A percentile compares a stretch with the other conserved stretches of the same genome.
Conservation (phyloP, 2,888 invertebrate species). For the Crematogaster levior region DNA sequence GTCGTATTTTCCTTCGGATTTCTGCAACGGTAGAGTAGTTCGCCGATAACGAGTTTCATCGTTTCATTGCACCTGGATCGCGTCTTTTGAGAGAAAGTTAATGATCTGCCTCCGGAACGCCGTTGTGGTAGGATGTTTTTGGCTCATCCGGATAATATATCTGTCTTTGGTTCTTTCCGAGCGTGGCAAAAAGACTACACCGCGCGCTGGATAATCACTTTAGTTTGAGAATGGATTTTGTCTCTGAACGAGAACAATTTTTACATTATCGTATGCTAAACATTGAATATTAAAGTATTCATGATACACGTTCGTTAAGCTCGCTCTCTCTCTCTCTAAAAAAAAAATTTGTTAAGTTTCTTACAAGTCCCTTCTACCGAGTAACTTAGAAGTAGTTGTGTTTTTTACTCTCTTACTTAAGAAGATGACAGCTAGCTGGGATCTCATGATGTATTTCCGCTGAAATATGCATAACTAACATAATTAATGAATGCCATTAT, state of each 20-base stretch:
- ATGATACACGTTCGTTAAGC: background rate
- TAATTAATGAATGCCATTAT: slow-evolving; percentile 20
- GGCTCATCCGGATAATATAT: slow-evolving; percentile 53
- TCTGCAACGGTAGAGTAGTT: background rate
- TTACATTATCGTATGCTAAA: background rate
- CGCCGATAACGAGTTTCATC: slow-evolving; percentile 61
- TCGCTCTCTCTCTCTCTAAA: background rate
- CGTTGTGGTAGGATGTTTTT: slow-evolving; percentile 44
- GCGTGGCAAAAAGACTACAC: slow-evolving; percentile 13
- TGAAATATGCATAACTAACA: slow-evolving; percentile 30
- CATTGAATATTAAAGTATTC: slow-evolving; percentile 31
- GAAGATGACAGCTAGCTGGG: background rate
- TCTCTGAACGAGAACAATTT: background rate
- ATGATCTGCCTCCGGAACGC: slow-evolving; percentile 40
- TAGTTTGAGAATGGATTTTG: slow-evolving; percentile 5
- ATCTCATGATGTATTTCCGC: slow-evolving; percentile 5
- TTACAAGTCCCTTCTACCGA: background rate
- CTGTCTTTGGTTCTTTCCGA: slow-evolving; percentile 27
- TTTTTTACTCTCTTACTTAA: slow-evolving; percentile 30
- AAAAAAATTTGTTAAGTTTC: background rate
- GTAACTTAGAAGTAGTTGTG: slow-evolving; percentile 31
- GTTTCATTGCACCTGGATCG: slow-evolving; percentile 49
- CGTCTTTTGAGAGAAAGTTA: slow-evolving; percentile 53
- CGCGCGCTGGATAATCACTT: slow-evolving; percentile 31
- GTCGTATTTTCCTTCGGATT: slow-evolving; percentile 43